Base-by-base conservation (phyloP, 2,797 vertebrate species). In the Rallus crepitans region DNA sequence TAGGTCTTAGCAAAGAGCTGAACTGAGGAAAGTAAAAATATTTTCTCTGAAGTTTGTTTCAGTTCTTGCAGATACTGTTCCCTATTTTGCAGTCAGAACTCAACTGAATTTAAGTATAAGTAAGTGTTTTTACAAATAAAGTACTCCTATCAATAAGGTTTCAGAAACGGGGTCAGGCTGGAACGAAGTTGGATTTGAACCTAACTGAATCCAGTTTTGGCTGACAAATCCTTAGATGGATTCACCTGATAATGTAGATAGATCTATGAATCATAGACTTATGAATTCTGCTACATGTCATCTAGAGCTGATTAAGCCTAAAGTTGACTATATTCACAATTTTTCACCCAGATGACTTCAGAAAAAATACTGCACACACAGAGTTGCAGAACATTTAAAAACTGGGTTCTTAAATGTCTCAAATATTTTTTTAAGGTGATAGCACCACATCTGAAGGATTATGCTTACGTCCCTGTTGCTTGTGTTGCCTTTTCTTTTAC, bases 101-200 rank as follows among this genome's bases (percentile, higher is more conserved):
- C 15, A 39, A 56, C 8, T 66, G 70, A 93, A 89, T 79, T 57
- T 64, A 72, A 78, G 33, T 21, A 13, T 28, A 11, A 90, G 30
- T 68, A 91, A 89, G n/a, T 87, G 92, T 63, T 92, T 89, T 87
- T 63, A 85, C 12, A 76, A 37, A 40, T 56, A 69, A 78, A 78
- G 21, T 33, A 79, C 18, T 42, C 61, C 31, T 69, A 73, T 16
- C 0, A 0, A 53, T 87, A 78, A 66, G 39, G 61, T 80, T 89
- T 91, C 39, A 61, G 55, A 86, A 92, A 76, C 2, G 4, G 33
- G 16, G 27, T 65, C 6, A 15, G 45, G 21, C 19, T 88, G 65
- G 31, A 88, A 93, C 25, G 11, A 90, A 57, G 55, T 6, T 87
- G 57, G 24, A 90, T 55, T 64, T 83, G 55, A 91, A 78, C 16